A percentile compares a stretch with the other conserved stretches of the same genome.
Conservation (phyloP, 2,888 invertebrate species). For the Macrophya annulata region DNA sequence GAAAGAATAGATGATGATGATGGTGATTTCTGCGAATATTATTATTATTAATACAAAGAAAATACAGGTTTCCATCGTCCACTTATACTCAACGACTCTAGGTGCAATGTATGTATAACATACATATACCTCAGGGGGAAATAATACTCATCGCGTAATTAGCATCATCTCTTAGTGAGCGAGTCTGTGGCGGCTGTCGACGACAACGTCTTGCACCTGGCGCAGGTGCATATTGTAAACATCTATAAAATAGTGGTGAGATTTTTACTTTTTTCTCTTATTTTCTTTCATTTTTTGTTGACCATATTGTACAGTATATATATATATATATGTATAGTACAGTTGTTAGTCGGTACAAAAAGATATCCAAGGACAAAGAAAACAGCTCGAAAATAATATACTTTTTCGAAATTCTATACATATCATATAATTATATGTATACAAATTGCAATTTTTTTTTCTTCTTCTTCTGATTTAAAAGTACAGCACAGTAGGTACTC, state of each 20-base stretch:
- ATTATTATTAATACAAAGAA: not conserved
- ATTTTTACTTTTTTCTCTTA: not conserved
- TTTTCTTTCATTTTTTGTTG: not conserved
- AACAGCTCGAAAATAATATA: no score
- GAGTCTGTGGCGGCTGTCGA: not conserved
- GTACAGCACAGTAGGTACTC: no score
- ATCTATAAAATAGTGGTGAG: slow-evolving; percentile 7
- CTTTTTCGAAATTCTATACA: no score
- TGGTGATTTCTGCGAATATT: not conserved
- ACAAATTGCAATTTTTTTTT: no score
- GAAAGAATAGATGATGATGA: no score
- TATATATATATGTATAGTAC: not conserved
- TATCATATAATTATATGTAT: no score
- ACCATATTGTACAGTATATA: not conserved
- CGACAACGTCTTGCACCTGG: slow-evolving; percentile 43
- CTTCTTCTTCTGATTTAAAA: no score
- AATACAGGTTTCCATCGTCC: no score
- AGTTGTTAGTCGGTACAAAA: not conserved
- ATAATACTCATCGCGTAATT: slow-evolving; percentile 30
- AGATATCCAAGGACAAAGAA: no score
- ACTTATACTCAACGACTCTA: no score
- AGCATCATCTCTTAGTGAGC: slow-evolving; percentile 32
- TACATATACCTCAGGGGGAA: not conserved
- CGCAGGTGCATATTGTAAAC: slow-evolving; percentile 48
- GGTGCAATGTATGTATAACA: not conserved